Conservation (phyloP, 2,113 vertebrate genomes). For the Columbina picui region DNA sequence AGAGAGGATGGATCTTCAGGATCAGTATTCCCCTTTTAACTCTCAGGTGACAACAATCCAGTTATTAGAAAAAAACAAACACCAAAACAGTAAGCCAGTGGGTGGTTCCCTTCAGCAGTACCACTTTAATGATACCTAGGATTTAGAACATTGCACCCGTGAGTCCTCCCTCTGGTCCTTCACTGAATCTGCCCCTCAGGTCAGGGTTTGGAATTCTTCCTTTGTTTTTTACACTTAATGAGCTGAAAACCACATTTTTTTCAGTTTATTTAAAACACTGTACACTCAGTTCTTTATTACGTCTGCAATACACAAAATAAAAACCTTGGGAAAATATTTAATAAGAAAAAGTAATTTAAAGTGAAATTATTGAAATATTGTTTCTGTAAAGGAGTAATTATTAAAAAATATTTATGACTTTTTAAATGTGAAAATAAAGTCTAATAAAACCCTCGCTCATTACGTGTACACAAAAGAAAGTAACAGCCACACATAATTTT, state of each 20-base stretch:
- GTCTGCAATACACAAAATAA: not conserved
- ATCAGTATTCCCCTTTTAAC: not conserved
- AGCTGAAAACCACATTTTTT: not conserved
- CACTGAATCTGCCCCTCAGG: not conserved
- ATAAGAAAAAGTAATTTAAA: not conserved
- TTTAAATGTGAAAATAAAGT: not conserved
- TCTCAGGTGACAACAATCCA: not conserved
- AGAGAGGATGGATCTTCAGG: not conserved
- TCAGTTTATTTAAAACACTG: not conserved
- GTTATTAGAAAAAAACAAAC: not conserved
- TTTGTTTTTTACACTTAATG: not conserved
- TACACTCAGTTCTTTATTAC: not conserved
- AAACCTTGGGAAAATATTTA: not conserved
- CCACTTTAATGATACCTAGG: not conserved
- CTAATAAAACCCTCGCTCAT: not conserved
- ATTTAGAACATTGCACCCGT: not conserved
- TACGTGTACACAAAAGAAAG: not conserved
- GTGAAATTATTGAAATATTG: not conserved
- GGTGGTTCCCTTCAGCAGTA: not conserved
- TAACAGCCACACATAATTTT: not conserved
- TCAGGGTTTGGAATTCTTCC: not conserved
- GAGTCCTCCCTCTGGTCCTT: not conserved
- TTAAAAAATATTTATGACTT: not conserved
- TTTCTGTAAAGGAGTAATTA: not conserved
- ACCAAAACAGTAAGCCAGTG: not conserved